Evolutionary conservation across 2,113 vertebrate species (phyloP), one percentile per base, ranked within the genome.

Genomic region (Oriolus oriolus): DNA sequence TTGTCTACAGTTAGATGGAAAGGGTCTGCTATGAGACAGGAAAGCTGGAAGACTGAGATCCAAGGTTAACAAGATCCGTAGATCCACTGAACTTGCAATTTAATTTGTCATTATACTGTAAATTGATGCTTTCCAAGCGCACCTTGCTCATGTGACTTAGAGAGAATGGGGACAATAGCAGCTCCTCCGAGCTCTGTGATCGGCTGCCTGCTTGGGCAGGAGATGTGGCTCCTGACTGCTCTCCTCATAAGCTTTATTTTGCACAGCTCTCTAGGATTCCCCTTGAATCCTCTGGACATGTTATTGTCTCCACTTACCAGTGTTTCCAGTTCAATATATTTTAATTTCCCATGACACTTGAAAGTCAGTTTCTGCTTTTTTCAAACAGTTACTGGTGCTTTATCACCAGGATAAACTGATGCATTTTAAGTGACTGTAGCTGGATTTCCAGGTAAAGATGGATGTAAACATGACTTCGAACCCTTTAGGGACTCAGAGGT

Each of bases 91-190:
- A 50, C 15, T 24, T 63, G 14, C 8, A 37, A 24, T 89, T 69
- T 50, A 57, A 41, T 37, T 65, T 65, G 24, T 61, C 26, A 16
- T 15, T 24, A 45, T 87, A 6, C 16, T 78, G 26, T 66, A 45
- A 60, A 57, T 12, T 0, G 1, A 2, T 3, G 4, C 7, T 77
- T 68, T 14, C 37, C 1, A 1, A 59, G 30, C 6, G 49, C 23
- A 23, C 2, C 54, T 70, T 60, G 8, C 5, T 66, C 27, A 9
- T 2, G 23, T 47, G 12, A 6, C 27, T 79, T 56, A 47, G 47
- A 61, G 45, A 47, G 41, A 74, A 10, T 0, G 7, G 9, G 39
- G 16, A 35, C 16, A 21, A 31, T 1, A 64, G 47, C 74, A 79
- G 13, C 16, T 6, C 18, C 19, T 50, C 30, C 7, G 45, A 90